phyloP scores from a whole-genome alignment of 1,140 invertebrate genomes.

The Calycopis cecrops region DNA sequence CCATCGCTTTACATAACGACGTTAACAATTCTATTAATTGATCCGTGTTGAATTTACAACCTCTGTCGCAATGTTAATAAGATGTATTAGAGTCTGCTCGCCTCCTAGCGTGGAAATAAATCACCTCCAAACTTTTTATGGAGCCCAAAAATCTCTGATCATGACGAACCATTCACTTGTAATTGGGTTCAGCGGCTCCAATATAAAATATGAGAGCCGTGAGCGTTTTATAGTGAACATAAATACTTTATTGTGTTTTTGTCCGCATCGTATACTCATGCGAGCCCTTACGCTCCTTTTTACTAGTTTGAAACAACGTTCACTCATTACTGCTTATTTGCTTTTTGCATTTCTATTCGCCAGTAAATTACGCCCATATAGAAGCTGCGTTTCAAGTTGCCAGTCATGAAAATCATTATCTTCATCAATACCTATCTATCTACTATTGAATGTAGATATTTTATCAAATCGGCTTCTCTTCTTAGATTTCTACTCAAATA shows the following conservation, averaged over 20 bases:
- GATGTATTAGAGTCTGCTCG: constrained; percentile 50
- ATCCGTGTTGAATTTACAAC: constrained; percentile 47
- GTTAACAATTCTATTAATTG: no score
- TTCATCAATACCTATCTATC: no score
- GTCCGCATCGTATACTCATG: constrained; percentile 39
- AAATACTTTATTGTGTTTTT: constrained; percentile 71
- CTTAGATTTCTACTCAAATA: no score
- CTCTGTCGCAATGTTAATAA: constrained; percentile 54
- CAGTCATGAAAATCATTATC: no score
- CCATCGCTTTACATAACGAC: no score
- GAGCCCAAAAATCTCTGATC: constrained; percentile 64
- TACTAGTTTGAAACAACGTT: constrained; percentile 18
- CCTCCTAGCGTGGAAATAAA: constrained; percentile 57
- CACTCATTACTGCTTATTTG: constrained; percentile 15
- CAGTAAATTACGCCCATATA: not conserved
- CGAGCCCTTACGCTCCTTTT: constrained; percentile 23
- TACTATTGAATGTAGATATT: no score
- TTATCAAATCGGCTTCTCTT: no score
- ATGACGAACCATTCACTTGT: constrained; percentile 70
- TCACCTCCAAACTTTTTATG: constrained; percentile 62
- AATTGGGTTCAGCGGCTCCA: constrained; percentile 67
- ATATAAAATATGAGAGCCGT: constrained; percentile 66
- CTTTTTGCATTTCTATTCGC: constrained; percentile 7
- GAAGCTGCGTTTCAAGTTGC: no score
- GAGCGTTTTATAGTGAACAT: constrained; percentile 69